Evolutionary conservation across 2,888 invertebrate genomes (phyloP).

Genomic region (Xanthia icteritia): DNA sequence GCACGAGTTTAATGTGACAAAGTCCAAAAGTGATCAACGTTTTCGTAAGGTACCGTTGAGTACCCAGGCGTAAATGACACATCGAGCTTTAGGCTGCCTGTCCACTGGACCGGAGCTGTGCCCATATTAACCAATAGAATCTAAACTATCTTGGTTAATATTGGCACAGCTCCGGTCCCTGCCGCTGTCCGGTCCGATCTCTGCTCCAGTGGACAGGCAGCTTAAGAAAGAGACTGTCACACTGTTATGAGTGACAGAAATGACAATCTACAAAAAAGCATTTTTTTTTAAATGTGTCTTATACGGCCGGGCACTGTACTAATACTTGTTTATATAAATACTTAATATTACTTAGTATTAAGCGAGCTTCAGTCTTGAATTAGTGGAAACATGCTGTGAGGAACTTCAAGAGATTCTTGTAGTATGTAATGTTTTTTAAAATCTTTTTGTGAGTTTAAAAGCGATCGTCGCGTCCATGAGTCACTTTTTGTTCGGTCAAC

Average conservation of each 20-base stretch:
- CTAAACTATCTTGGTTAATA: too few species aligned
- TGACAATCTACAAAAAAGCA: neutral
- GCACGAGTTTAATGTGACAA: conserved; percentile 2
- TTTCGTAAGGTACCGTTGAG: conserved; percentile 20
- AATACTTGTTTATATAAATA: conserved; percentile 44
- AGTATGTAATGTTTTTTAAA: neutral
- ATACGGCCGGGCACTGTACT: conserved; percentile 1
- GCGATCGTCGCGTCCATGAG: too few species aligned
- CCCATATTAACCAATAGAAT: too few species aligned
- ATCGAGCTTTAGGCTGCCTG: neutral
- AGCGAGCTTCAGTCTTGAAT: conserved; percentile 80
- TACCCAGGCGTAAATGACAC: conserved; percentile 7
- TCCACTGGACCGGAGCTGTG: too few species aligned
- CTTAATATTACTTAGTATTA: conserved; percentile 67
- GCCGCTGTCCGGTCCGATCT: too few species aligned
- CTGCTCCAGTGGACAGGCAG: too few species aligned
- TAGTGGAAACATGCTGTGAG: conserved; percentile 64
- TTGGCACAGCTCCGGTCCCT: too few species aligned
- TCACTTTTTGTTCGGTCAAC: too few species aligned
- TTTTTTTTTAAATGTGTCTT: neutral
- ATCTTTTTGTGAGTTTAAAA: neutral
- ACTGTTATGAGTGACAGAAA: neutral
- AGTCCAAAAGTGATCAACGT: neutral
- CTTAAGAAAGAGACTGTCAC: neutral
- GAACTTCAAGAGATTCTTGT: conserved; percentile 62